Evolutionary conservation across 2,113 vertebrate species (phyloP).

Genomic region (Picathartes gymnocephalus): DNA sequence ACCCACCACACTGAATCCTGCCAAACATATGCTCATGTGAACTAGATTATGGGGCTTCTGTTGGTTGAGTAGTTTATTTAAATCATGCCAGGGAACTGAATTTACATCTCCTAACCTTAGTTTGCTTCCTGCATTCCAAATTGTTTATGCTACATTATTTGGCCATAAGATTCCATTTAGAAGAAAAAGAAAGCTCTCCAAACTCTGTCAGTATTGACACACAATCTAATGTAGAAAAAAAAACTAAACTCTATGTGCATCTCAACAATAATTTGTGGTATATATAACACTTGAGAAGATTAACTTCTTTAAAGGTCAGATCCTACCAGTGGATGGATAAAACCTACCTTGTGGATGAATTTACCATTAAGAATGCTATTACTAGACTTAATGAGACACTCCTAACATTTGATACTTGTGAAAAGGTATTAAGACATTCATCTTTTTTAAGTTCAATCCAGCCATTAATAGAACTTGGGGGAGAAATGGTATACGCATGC

Average conservation of each 20-base stretch:
- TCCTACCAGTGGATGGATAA: not conserved
- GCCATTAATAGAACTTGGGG: not conserved
- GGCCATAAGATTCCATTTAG: not conserved
- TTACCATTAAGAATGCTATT: not conserved
- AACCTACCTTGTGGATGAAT: not conserved
- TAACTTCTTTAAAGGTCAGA: not conserved
- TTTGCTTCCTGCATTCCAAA: not conserved
- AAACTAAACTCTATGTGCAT: not conserved
- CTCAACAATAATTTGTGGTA: not conserved
- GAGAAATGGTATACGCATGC: not conserved
- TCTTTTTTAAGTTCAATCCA: not conserved
- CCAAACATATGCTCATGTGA: constrained; percentile 25
- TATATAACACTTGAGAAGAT: not conserved
- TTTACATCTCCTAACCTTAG: not conserved
- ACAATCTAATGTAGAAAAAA: not conserved
- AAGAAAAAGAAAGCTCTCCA: not conserved
- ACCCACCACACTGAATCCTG: not conserved
- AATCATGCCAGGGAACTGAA: not conserved
- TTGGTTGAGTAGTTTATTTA: not conserved
- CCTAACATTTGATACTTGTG: not conserved
- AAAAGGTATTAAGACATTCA: not conserved
- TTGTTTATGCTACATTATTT: not conserved
- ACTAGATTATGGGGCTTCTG: not conserved
- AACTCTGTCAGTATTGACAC: not conserved
- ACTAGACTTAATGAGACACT: not conserved